Conservation (phyloP, 2,888 invertebrate genomes). For the Plebejus melissa region DNA sequence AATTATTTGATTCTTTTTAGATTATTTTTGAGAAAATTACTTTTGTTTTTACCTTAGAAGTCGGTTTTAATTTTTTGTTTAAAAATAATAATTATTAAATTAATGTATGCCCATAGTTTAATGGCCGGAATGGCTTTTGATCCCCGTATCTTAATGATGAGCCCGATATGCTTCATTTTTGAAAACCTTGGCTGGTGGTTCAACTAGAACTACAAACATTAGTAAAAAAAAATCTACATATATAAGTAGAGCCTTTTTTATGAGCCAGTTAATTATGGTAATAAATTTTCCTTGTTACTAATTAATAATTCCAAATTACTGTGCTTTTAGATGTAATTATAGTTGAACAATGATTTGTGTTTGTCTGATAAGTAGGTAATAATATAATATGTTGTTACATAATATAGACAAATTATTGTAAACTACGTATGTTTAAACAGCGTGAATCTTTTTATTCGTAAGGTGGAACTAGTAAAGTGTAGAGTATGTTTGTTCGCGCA, state of each 20-base stretch:
- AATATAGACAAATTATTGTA: too few relatives aligned
- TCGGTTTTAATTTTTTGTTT: too few relatives aligned
- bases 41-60: too few relatives aligned
- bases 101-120: conserved; percentile 6
- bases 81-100: too few relatives aligned
- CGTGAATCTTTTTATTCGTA: not conserved
- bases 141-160: conserved; percentile 11
- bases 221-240: too few relatives aligned
- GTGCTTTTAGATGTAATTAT: not conserved
- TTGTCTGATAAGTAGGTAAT: not conserved
- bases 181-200: not conserved
- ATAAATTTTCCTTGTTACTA: too few relatives aligned
- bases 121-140: conserved; percentile 16
- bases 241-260: too few relatives aligned
- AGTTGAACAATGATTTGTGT: not conserved
- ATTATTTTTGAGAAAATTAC: too few relatives aligned
- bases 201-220: too few relatives aligned
- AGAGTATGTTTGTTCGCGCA: not conserved
- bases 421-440: not conserved
- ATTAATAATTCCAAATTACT: not conserved
- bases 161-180: not conserved
- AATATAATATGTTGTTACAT: too few relatives aligned
- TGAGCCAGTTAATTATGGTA: too few relatives aligned
- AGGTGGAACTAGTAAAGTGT: not conserved
- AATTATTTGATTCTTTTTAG: too few relatives aligned